These are phyloP conservation scores for Coranthus polyacanthus DNA, from an alignment of 2,797 vertebrate genomes.

Conservation along the genomic window DNA sequence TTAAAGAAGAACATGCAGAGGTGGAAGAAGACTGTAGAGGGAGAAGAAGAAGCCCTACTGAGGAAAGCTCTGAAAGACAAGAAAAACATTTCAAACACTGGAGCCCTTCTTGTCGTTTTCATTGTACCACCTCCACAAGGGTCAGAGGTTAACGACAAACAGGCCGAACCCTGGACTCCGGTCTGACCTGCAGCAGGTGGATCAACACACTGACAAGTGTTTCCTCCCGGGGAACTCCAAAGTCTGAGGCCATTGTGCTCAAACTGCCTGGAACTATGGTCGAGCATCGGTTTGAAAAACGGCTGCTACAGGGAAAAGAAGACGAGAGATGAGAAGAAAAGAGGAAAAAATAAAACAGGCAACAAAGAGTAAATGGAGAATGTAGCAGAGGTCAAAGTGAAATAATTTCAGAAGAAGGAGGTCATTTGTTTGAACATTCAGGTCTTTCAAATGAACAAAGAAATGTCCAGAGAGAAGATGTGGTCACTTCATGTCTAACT, in stretches of 20 bases:
- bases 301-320: neutral
- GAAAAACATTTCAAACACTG: constrained; percentile 37
- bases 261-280: constrained; percentile 12
- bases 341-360: neutral
- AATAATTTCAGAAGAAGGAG: neutral
- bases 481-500: no score
- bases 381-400: neutral
- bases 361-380: constrained; percentile 11
- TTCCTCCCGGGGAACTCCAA: constrained; percentile 46
- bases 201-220: constrained; percentile 53
- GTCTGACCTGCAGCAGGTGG: constrained; percentile 61
- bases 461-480: no score
- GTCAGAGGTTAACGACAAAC: constrained; percentile 32
- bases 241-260: constrained; percentile 52
- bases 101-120: constrained; percentile 40
- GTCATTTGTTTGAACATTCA: constrained; percentile 1
- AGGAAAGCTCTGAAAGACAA: constrained; percentile 5
- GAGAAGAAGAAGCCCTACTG: neutral
- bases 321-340: neutral
- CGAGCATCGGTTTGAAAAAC: constrained; percentile 4
- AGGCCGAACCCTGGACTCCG: constrained; percentile 43
- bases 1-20: constrained; percentile 20
- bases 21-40: constrained; percentile 25
- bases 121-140: constrained; percentile 55
- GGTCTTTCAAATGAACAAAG: neutral